phyloP scores from a whole-genome alignment of 2,113 vertebrate genomes.

The Solea solea region DNA sequence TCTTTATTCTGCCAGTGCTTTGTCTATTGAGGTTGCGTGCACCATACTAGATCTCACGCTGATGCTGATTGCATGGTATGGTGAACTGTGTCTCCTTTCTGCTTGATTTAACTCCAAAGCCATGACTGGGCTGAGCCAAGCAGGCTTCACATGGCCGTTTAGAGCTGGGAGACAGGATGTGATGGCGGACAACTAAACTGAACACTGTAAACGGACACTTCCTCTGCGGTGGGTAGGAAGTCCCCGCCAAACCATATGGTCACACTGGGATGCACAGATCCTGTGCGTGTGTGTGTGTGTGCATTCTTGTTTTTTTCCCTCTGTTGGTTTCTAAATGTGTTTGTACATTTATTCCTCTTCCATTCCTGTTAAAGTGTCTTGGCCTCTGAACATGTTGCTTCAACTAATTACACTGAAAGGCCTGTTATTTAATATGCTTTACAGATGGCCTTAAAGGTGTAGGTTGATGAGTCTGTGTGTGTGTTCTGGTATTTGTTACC shows the following conservation, averaged over 20 bases:
- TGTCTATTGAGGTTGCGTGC: slow-evolving; percentile 39
- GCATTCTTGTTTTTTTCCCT: slow-evolving; percentile 43
- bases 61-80: slow-evolving; percentile 55
- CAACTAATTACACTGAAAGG: slow-evolving; percentile 64
- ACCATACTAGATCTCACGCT: slow-evolving; percentile 28
- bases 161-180: slow-evolving; percentile 68
- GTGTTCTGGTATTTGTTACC: background rate
- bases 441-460: slow-evolving; percentile 29
- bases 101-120: slow-evolving; percentile 70
- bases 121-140: slow-evolving; percentile 36
- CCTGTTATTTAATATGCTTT: slow-evolving; percentile 52
- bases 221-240: slow-evolving; percentile 69
- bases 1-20: slow-evolving; percentile 22
- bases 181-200: slow-evolving; percentile 68
- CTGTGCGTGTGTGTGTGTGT: slow-evolving; percentile 17
- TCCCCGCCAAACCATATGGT: slow-evolving; percentile 71
- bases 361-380: slow-evolving; percentile 34
- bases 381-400: slow-evolving; percentile 14
- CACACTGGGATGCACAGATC: slow-evolving; percentile 62
- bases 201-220: slow-evolving; percentile 73
- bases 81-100: slow-evolving; percentile 63
- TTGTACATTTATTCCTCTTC: slow-evolving; percentile 37
- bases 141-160: slow-evolving; percentile 47
- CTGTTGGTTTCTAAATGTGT: slow-evolving; percentile 29
- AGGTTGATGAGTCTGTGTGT: slow-evolving; percentile 1